Conservation (phyloP, 2,113 vertebrate species). For the human (Homo sapiens) region GRCh38 chr3:151098001-151098500, state of each 20-base stretch:
- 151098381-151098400: not conserved
- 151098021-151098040: not conserved
- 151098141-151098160: not conserved
- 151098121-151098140: not conserved
- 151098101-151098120: not conserved
- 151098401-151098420: not conserved
- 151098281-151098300: not conserved
- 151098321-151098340: not conserved
- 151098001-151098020: not conserved
- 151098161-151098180: not conserved
- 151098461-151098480: not conserved
- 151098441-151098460: accelerated
- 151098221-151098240: not conserved
- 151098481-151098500: not conserved
- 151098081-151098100: too few species aligned
- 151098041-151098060: not conserved
- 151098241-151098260: not conserved
- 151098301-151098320: not conserved
- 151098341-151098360: not conserved
- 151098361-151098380: not conserved
- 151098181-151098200: not conserved
- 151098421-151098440: not conserved
- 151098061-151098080: not conserved
- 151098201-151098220: not conserved
- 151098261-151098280: not conserved